These are phyloP conservation scores for Pediacus dermestoides DNA, from an alignment of 2,888 invertebrate species.

Conservation along the genomic window DNA sequence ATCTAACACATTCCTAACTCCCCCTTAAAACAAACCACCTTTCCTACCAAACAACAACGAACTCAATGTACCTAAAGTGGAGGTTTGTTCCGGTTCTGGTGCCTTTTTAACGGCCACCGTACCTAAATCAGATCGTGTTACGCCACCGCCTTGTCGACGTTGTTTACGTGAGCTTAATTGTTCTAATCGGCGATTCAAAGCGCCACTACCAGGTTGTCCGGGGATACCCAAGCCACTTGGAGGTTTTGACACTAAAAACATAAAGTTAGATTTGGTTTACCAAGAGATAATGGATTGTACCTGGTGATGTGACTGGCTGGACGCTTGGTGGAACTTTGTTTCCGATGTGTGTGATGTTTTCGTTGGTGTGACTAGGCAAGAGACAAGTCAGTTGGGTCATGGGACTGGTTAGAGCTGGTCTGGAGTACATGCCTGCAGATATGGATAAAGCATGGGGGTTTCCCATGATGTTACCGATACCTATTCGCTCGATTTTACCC, in stretches of 20 bases:
- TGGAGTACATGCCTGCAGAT: constrained; percentile 59
- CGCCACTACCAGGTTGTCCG: constrained; percentile 59
- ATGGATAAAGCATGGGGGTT: constrained; percentile 60
- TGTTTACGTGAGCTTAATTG: constrained; percentile 52
- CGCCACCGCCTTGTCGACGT: constrained; percentile 53
- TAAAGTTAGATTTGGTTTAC: constrained; percentile 1
- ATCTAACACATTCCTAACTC: too few relatives aligned
- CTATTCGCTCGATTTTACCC: constrained; percentile 66
- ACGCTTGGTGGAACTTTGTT: constrained; percentile 23
- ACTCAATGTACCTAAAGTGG: constrained; percentile 69
- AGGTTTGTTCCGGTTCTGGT: constrained; percentile 36
- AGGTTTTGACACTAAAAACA: constrained; percentile 35
- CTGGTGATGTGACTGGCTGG: constrained; percentile 16
- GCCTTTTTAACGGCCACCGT: constrained; percentile 48
- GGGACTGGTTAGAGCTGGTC: constrained; percentile 66
- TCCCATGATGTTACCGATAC: constrained; percentile 65
- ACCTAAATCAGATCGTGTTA: constrained; percentile 61
- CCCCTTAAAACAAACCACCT: constrained; percentile 68
- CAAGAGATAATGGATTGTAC: too few relatives aligned
- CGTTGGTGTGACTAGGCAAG: constrained; percentile 42
- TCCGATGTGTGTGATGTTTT: constrained; percentile 29
- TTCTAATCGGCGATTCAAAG: constrained; percentile 49
- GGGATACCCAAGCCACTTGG: constrained; percentile 56
- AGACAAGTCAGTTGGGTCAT: constrained; percentile 77
- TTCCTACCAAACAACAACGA: constrained; percentile 79